phyloP scores from a whole-genome alignment of 2,888 invertebrate genomes.

The Polydesmus complanatus region DNA sequence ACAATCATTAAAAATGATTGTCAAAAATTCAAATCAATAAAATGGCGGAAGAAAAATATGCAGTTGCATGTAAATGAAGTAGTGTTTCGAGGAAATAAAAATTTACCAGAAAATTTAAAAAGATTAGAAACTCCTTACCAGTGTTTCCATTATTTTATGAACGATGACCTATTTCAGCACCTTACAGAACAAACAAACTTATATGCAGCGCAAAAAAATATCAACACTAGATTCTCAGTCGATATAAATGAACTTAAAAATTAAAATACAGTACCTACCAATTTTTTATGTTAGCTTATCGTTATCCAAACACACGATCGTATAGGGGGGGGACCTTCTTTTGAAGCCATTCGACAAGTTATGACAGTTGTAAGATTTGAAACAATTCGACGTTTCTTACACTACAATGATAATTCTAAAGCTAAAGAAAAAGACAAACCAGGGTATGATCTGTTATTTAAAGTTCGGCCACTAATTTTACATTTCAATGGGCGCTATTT shows the following conservation, averaged over 20 bases:
- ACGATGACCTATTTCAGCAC: neutral
- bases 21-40: no score
- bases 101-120: no score
- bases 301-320: no score
- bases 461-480: constrained; percentile 16
- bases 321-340: no score
- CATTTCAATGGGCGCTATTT: constrained; percentile 1
- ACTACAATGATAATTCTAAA: constrained; percentile 9
- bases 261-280: no score
- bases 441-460: constrained; percentile 13
- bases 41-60: no score
- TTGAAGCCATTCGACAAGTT: neutral
- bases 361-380: constrained; percentile 5
- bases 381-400: constrained; percentile 4
- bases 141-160: constrained; percentile 1
- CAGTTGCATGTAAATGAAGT: no score
- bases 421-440: neutral
- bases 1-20: no score
- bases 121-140: constrained; percentile 9
- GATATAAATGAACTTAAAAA: no score
- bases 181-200: neutral
- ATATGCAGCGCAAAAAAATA: neutral
- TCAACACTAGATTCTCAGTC: no score
- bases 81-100: no score
- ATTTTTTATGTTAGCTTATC: no score